Conservation (phyloP, 2,888 invertebrate species). For the Lottia gigantea region DNA sequence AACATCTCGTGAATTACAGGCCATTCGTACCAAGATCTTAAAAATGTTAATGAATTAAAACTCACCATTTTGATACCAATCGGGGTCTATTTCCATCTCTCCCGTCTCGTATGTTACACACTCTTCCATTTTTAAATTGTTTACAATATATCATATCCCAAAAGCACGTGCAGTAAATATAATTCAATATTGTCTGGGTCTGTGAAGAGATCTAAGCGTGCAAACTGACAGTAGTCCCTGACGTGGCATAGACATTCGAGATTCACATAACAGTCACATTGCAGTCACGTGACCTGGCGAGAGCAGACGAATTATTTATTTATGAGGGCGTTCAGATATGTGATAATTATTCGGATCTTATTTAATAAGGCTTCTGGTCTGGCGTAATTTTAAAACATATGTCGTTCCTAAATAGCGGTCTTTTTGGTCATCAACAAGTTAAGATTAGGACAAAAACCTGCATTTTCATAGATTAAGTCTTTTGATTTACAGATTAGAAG, state of each 20-base stretch:
- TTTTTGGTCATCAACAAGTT: too few species aligned
- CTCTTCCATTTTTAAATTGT: constrained; percentile 21
- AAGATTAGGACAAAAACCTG: too few species aligned
- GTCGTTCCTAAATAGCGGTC: too few species aligned
- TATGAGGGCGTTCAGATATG: too few species aligned
- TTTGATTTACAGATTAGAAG: too few species aligned
- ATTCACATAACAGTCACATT: constrained; percentile 10
- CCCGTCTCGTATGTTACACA: constrained; percentile 32
- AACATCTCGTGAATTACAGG: too few species aligned
- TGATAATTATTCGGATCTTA: too few species aligned
- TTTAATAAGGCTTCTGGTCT: too few species aligned
- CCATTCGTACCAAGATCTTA: background rate
- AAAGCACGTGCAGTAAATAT: background rate
- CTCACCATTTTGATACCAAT: constrained; percentile 53
- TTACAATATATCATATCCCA: background rate
- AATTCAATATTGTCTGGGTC: background rate
- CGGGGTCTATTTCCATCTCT: constrained; percentile 37
- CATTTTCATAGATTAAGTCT: too few species aligned
- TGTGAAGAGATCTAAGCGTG: background rate
- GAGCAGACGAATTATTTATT: constrained; percentile 2
- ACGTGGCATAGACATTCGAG: constrained; percentile 6
- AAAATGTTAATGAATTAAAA: constrained; percentile 11
- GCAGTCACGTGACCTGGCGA: background rate
- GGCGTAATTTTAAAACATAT: too few species aligned
- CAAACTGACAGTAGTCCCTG: constrained; percentile 1